Conservation (phyloP, 23 tunicate species). For the Styela clava region DNA sequence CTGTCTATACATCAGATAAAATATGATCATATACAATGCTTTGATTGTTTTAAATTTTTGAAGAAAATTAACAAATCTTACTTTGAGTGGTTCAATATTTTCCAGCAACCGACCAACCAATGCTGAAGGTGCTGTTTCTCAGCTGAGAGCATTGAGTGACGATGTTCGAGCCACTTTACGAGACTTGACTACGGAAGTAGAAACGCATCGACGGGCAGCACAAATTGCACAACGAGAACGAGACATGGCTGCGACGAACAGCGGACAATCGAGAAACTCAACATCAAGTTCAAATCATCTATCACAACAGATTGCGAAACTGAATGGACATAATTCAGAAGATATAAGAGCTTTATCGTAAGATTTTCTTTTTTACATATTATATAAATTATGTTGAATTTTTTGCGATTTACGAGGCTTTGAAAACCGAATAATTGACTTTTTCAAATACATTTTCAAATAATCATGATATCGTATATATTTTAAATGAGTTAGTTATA, state of each 20-base stretch:
- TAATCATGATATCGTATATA: no score
- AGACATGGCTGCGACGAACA: neutral
- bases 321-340: conserved; percentile 20
- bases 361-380: neutral
- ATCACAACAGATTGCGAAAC: conserved; percentile 15
- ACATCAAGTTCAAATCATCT: conserved; percentile 9
- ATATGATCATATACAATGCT: no score
- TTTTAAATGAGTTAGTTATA: no score
- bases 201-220: conserved; percentile 33
- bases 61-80: no score
- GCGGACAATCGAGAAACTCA: neutral
- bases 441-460: no score
- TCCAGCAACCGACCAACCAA: conserved; percentile 18
- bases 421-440: no score
- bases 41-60: no score
- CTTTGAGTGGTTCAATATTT: no score
- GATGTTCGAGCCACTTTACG: conserved; percentile 28
- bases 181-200: conserved; percentile 22
- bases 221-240: conserved; percentile 29
- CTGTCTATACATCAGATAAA: no score
- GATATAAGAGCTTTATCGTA: conserved; percentile 8
- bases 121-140: conserved; percentile 13
- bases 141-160: conserved; percentile 24
- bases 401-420: no score
- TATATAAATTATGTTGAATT: no score